These are phyloP conservation scores for Hippocampus guttulatus DNA, from an alignment of 2,113 vertebrate genomes.

Conservation along the genomic window DNA sequence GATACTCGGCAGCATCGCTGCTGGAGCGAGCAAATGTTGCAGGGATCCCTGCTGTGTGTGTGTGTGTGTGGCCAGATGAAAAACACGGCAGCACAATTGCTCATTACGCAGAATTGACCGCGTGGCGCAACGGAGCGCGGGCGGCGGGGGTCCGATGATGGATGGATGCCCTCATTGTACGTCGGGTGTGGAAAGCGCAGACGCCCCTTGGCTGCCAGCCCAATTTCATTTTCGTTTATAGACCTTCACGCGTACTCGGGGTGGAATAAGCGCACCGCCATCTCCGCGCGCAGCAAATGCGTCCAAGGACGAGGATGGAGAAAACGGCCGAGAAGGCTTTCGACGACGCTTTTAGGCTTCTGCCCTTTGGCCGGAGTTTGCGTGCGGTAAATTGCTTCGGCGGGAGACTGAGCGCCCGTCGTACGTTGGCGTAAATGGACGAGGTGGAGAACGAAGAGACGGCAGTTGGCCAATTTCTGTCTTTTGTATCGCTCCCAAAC, in stretches of 20 bases:
- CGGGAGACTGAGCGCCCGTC: background rate
- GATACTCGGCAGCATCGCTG: background rate
- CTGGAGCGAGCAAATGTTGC: background rate
- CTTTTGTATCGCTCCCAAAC: too few relatives aligned
- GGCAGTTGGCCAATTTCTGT: too few relatives aligned
- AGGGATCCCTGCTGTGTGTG: background rate
- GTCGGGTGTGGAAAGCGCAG: slow-evolving; percentile 24
- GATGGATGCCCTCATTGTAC: slow-evolving; percentile 29
- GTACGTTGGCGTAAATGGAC: too few relatives aligned
- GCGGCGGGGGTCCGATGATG: slow-evolving; percentile 41
- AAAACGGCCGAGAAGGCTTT: background rate
- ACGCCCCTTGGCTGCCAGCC: slow-evolving; percentile 8
- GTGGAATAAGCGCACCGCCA: background rate
- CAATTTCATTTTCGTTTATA: background rate
- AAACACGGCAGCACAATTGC: slow-evolving; percentile 27
- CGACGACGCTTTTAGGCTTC: background rate
- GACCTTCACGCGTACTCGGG: slow-evolving; percentile 3
- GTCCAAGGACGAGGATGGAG: background rate
- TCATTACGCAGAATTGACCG: slow-evolving; percentile 51
- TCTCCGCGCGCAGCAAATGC: background rate
- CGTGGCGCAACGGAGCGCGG: slow-evolving; percentile 32
- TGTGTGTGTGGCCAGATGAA: slow-evolving; percentile 17
- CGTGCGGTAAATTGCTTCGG: background rate
- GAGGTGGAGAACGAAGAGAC: too few relatives aligned
- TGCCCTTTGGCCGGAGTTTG: background rate